Evolutionary conservation across 2,113 vertebrate genomes (phyloP).

Genomic region (Plecturocebus donacophilus): DNA sequence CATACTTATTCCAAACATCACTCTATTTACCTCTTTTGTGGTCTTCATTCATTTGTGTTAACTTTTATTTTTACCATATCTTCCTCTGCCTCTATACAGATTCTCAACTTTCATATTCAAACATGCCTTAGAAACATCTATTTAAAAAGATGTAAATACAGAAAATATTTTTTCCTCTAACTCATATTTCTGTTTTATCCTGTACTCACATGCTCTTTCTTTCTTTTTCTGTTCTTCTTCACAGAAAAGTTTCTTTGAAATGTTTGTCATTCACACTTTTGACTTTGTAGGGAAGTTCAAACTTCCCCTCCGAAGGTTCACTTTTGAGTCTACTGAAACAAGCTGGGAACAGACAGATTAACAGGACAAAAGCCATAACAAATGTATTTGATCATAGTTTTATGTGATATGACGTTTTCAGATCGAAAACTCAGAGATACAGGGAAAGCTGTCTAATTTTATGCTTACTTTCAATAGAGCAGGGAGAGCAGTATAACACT

Average conservation of each 20-base stretch:
- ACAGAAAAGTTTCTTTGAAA: neutral
- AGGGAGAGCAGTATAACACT: neutral
- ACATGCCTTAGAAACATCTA: neutral
- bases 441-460: neutral
- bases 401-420: neutral
- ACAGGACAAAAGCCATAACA: neutral
- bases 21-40: neutral
- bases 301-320: neutral
- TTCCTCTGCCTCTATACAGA: neutral
- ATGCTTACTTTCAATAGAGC: neutral
- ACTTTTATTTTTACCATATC: neutral
- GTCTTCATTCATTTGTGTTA: neutral
- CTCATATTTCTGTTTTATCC: neutral
- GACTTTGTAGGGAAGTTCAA: neutral
- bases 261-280: neutral
- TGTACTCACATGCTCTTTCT: neutral
- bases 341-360: neutral
- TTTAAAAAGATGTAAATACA: neutral
- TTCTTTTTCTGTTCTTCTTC: neutral
- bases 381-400: neutral
- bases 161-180: neutral
- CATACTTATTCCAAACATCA: neutral
- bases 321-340: neutral
- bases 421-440: neutral
- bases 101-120: neutral